phyloP scores from a whole-genome alignment of 1,140 invertebrate species.

The Eumeta japonica region DNA sequence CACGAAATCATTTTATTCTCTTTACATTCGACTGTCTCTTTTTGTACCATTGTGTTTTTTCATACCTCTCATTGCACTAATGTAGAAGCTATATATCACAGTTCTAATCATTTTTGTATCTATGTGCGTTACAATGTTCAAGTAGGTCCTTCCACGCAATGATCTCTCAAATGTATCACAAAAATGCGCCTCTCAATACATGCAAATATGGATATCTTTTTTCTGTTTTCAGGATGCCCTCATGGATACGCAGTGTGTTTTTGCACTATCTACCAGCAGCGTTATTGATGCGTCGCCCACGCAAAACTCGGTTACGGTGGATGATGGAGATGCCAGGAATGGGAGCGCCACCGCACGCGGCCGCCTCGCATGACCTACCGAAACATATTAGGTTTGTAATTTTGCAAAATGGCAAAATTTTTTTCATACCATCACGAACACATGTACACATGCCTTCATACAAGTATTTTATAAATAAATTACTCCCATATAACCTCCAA shows the following conservation, averaged over 20 bases:
- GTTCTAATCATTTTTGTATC: no score
- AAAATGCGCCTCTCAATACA: no score
- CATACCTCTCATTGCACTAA: no score
- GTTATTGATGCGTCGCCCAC: constrained; percentile 87
- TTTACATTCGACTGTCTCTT: no score
- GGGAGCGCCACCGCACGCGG: constrained; percentile 77
- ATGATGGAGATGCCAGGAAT: constrained; percentile 95
- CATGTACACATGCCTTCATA: neutral
- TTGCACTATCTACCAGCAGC: constrained; percentile 87
- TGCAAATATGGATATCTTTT: neutral
- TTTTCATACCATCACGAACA: neutral
- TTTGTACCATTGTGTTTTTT: no score
- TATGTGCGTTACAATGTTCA: no score
- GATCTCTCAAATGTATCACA: no score
- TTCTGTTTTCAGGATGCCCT: constrained; percentile 75
- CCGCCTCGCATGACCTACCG: constrained; percentile 75
- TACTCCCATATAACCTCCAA: no score
- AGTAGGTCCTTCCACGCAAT: no score
- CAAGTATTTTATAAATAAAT: no score
- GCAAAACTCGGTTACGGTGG: constrained; percentile 89
- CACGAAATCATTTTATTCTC: no score
- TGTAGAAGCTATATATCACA: no score
- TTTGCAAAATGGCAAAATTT: constrained; percentile 17
- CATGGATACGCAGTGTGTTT: constrained; percentile 91
- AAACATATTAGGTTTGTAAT: constrained; percentile 78